phyloP scores from a whole-genome alignment of 2,797 vertebrate genomes.

The Argyrosomus regius region DNA sequence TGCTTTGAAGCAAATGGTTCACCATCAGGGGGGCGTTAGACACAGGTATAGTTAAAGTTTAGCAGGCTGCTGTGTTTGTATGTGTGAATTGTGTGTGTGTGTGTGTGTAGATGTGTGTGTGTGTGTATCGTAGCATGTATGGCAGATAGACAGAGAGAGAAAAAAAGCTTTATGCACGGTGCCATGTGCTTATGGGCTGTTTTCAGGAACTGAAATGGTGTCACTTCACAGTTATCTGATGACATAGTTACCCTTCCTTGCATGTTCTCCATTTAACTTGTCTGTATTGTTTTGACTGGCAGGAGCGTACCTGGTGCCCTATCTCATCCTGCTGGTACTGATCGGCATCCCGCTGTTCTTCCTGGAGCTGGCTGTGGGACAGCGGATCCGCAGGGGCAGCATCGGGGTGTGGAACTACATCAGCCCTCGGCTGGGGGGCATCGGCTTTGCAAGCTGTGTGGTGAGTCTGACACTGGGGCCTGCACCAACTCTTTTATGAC shows the following conservation, averaged over 20 bases:
- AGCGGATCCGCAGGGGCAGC: slow-evolving; percentile 95
- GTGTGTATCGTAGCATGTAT: neutral
- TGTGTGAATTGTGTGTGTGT: neutral
- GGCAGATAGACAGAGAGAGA: neutral
- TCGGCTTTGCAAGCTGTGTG: slow-evolving; percentile 96
- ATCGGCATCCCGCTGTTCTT: slow-evolving; percentile 99
- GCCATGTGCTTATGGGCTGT: neutral
- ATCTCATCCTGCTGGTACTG: slow-evolving; percentile 92
- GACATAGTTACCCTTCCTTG: neutral
- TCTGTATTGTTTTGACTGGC: neutral
- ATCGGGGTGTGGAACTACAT: slow-evolving; percentile 99
- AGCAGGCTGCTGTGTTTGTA: neutral
- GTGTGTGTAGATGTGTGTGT: neutral
- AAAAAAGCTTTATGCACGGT: neutral
- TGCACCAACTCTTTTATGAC: neutral
- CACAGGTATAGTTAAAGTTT: slow-evolving; percentile 5
- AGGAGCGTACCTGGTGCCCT: slow-evolving; percentile 98
- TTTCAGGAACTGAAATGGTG: slow-evolving; percentile 17
- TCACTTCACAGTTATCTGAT: slow-evolving; percentile 24
- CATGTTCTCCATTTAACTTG: neutral
- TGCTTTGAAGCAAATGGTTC: slow-evolving; percentile 18
- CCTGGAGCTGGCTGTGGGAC: slow-evolving; percentile 96
- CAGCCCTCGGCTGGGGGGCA: slow-evolving; percentile 95
- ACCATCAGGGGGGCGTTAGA: slow-evolving; percentile 7
- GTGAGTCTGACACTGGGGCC: slow-evolving; percentile 83